Evolutionary conservation across 2,797 vertebrate genomes (phyloP).

Genomic region (Spinus olivaceus): DNA sequence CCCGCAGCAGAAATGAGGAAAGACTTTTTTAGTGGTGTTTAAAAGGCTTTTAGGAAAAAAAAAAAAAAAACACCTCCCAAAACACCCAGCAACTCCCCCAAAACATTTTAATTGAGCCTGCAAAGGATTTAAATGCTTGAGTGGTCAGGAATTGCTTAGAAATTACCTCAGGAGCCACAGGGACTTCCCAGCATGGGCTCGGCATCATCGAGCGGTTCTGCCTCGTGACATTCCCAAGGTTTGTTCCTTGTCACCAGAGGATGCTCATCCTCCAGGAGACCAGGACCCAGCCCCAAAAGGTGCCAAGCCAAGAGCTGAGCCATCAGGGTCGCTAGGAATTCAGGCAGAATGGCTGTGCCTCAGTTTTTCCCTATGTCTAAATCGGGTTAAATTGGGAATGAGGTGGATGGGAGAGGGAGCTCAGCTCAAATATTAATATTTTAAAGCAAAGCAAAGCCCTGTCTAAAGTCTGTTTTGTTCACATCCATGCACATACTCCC

Average conservation of each 20-base stretch:
- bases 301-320: neutral
- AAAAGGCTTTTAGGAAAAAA: neutral
- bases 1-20: neutral
- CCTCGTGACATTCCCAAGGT: neutral
- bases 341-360: accelerated
- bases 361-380: neutral
- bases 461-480: neutral
- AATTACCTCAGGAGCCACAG: constrained; percentile 31
- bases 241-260: accelerated
- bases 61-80: neutral
- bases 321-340: neutral
- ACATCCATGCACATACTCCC: neutral
- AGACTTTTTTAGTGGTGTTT: constrained; percentile 25
- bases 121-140: constrained; percentile 39
- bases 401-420: neutral
- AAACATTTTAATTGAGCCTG: constrained; percentile 38
- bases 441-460: neutral
- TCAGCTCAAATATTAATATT: neutral
- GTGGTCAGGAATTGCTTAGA: neutral
- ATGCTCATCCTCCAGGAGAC: neutral
- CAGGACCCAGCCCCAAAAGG: neutral
- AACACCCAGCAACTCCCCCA: neutral
- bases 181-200: neutral
- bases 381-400: neutral
- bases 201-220: neutral